phyloP scores from a whole-genome alignment of 2,113 vertebrate genomes.

The Poeciliopsis prolifica region DNA sequence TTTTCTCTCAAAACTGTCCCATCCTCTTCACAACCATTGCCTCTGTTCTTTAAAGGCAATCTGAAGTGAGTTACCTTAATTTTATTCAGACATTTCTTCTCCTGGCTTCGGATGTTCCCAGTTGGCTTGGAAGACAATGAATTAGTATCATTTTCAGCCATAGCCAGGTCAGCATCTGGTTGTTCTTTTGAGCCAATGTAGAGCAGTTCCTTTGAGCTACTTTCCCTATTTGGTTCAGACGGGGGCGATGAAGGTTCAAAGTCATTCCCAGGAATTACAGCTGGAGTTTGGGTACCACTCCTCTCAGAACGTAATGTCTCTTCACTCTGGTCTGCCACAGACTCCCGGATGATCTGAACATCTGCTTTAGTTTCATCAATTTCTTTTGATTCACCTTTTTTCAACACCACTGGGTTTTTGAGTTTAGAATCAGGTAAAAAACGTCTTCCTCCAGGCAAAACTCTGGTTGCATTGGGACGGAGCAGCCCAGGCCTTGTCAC shows the following conservation, averaged over 20 bases:
- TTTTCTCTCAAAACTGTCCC: conserved; percentile 9
- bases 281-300: neutral
- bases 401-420: conserved; percentile 5
- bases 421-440: conserved; percentile 21
- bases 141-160: conserved; percentile 11
- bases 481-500: conserved; percentile 14
- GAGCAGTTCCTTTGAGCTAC: conserved; percentile 25
- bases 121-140: conserved; percentile 34
- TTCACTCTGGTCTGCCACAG: neutral
- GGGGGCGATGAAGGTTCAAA: neutral
- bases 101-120: conserved; percentile 32
- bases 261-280: conserved; percentile 15
- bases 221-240: conserved; percentile 15
- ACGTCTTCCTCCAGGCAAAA: conserved; percentile 2
- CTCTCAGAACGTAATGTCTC: conserved; percentile 10
- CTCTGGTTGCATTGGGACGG: conserved; percentile 54
- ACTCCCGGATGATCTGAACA: neutral
- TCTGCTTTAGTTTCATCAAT: conserved; percentile 21
- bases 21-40: conserved; percentile 29
- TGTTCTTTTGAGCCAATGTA: conserved; percentile 15
- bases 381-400: neutral
- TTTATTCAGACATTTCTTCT: conserved; percentile 75
- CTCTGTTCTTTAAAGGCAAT: conserved; percentile 36
- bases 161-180: conserved; percentile 37
- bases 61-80: conserved; percentile 65